These are phyloP conservation scores for Tolypeutes matacus DNA, from an alignment of 2,797 vertebrate genomes.

Conservation along the genomic window DNA sequence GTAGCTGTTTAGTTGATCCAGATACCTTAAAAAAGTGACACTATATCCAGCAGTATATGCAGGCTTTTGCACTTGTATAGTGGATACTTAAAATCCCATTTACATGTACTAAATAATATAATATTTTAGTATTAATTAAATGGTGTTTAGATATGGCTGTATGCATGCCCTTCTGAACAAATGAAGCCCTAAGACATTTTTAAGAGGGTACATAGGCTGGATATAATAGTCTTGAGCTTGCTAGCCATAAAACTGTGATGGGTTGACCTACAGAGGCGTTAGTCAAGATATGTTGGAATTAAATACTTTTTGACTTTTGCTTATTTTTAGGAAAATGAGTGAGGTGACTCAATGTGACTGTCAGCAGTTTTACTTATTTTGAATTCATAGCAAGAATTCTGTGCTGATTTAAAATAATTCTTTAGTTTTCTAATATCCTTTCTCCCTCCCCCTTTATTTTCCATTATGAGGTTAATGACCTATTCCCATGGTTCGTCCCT, in stretches of 20 bases:
- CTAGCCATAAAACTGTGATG: conserved; percentile 8
- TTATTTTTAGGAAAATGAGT: conserved; percentile 74
- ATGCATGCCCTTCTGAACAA: background rate
- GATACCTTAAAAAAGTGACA: background rate
- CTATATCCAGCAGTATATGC: background rate
- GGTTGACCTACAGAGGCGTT: background rate
- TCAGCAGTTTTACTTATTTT: conserved; percentile 53
- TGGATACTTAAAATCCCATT: background rate
- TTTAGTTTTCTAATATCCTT: conserved; percentile 60
- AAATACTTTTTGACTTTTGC: conserved; percentile 67
- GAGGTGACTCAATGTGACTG: background rate
- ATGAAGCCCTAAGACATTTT: background rate
- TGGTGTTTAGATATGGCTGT: background rate
- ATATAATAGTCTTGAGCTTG: background rate
- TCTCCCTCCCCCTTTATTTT: conserved; percentile 68
- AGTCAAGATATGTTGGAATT: conserved; percentile 32
- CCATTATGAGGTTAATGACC: conserved; percentile 65
- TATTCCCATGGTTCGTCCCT: background rate
- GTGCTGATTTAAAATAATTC: conserved; percentile 51
- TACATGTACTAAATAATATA: background rate
- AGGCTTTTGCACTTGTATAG: background rate
- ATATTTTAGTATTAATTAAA: background rate
- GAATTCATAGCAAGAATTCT: conserved; percentile 53
- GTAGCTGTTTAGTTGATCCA: background rate
- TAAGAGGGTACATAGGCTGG: background rate